Conservation (phyloP, 1,140 invertebrate species). For the Meteorus sp. region DNA sequence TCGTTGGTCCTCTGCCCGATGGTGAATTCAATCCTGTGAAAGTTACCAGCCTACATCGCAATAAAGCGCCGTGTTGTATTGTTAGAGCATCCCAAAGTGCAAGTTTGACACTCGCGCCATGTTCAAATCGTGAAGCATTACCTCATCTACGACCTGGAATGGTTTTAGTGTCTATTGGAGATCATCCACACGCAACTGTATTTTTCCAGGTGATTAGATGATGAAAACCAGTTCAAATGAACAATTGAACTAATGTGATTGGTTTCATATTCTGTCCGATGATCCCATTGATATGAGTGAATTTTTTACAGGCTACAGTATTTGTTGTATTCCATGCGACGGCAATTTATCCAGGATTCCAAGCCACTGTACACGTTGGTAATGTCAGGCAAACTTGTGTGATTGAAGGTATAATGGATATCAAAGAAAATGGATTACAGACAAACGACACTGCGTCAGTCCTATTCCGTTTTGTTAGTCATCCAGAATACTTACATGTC, state of each 20-base stretch:
- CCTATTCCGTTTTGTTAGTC: slow-evolving; percentile 83
- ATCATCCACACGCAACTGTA: slow-evolving; percentile 68
- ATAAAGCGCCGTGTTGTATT: slow-evolving; percentile 83
- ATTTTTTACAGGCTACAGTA: slow-evolving; percentile 72
- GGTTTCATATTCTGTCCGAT: not conserved
- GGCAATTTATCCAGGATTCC: slow-evolving; percentile 84
- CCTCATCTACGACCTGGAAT: slow-evolving; percentile 79
- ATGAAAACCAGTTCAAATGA: too few species aligned
- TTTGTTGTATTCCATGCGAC: slow-evolving; percentile 83
- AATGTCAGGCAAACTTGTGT: slow-evolving; percentile 94
- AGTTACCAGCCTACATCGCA: slow-evolving; percentile 86
- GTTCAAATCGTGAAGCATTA: slow-evolving; percentile 59
- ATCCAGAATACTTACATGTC: slow-evolving; percentile 90
- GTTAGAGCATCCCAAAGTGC: slow-evolving; percentile 91
- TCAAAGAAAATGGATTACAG: slow-evolving; percentile 62
- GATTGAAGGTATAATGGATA: slow-evolving; percentile 70
- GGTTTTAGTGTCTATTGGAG: slow-evolving; percentile 66
- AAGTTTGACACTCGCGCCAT: slow-evolving; percentile 74
- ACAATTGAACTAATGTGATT: too few species aligned
- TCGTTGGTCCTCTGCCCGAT: slow-evolving; percentile 82
- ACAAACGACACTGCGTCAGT: slow-evolving; percentile 87
- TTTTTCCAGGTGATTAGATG: slow-evolving; percentile 84
- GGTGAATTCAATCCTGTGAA: slow-evolving; percentile 79
- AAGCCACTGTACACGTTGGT: slow-evolving; percentile 92
- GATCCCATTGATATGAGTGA: not conserved